Evolutionary conservation across 2,888 invertebrate genomes (phyloP).

Genomic region (Aquatica leii): DNA sequence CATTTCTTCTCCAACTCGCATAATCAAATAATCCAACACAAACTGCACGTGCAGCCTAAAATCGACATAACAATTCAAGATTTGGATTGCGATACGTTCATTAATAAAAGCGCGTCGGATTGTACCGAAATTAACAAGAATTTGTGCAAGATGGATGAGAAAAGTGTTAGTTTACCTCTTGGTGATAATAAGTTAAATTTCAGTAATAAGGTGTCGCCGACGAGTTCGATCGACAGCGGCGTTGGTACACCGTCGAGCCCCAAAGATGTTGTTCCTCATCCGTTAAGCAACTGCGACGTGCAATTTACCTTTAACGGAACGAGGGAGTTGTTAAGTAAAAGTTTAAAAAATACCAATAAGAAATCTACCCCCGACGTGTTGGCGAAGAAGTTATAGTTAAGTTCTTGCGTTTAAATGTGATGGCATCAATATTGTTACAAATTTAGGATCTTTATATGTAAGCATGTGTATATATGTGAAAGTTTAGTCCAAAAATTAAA

Average conservation of each 20-base stretch:
- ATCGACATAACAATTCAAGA: slow-evolving; percentile 58
- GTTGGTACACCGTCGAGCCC: slow-evolving; percentile 71
- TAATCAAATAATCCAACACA: slow-evolving; percentile 73
- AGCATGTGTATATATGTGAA: slow-evolving; percentile 20
- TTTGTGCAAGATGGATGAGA: slow-evolving; percentile 46
- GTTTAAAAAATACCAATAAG: slow-evolving; percentile 35
- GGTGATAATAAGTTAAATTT: slow-evolving; percentile 27
- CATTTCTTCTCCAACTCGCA: slow-evolving; percentile 75
- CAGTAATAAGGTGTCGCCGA: slow-evolving; percentile 52
- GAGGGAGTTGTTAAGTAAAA: slow-evolving; percentile 74
- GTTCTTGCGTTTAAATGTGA: slow-evolving; percentile 25
- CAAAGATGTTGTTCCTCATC: slow-evolving; percentile 64
- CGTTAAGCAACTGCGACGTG: slow-evolving; percentile 80
- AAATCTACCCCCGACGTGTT: slow-evolving; percentile 53
- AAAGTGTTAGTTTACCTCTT: slow-evolving; percentile 50
- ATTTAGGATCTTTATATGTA: slow-evolving; percentile 24
- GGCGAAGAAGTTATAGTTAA: slow-evolving; percentile 43
- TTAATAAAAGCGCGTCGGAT: slow-evolving; percentile 19
- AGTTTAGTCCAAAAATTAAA: no score
- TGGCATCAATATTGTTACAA: slow-evolving; percentile 29
- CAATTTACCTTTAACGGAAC: slow-evolving; percentile 83
- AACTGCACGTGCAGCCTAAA: slow-evolving; percentile 57
- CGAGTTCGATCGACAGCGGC: slow-evolving; percentile 66
- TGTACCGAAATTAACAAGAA: slow-evolving; percentile 22
- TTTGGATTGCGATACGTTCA: slow-evolving; percentile 19